Evolutionary conservation across 1,140 invertebrate species (phyloP), one percentile per base, ranked within the genome.

Genomic region (Lepidostoma basale): DNA sequence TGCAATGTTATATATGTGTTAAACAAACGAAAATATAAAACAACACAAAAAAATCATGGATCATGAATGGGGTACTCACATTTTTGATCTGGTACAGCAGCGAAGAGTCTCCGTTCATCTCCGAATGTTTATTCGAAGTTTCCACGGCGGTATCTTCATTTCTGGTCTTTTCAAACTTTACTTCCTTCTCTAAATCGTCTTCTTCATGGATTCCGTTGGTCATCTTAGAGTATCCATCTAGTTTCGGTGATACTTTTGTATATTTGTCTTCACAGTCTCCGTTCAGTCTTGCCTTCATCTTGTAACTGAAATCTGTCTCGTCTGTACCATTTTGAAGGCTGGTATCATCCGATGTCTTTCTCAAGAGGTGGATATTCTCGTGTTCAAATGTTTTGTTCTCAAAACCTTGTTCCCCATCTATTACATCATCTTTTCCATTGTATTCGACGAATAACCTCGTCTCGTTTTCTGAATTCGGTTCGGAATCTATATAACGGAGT

Each of bases 321-420:
- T 49, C 60, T 1, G 14, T 16, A 12, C 60, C 60, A 18, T 62
- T 62, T 18, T 59, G 54, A 6, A 23, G 14, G 22, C 47, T 40
- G 3, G 52, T 54, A 39, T 69, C 66, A n/a, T 68, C 67, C 23
- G 62, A 28, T 3, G n/a, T 74, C 76, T 58, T 76, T 49, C 79
- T 81, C 62, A 82, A 79, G 42, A 82, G 66, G 39, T 76, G 82
- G 2, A 56, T 59, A 67, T 83, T 83, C 59, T 81, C 80, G 66
- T 83, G 82, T 68, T 83, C 82, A 69, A 83, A 83, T 0, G 82
- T 83, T 66, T 83, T 83, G 59, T 83, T 83, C 45, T 83, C 82
- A 68, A 83, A 83, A 5, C 82, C 82, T 0, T 80, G 80, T 3
- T 79, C 81, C 47, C 77, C 68, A 47, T 68, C 54, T 1, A 22